A percentile compares a stretch with the other conserved stretches of the same genome.
These are phyloP conservation scores for Ardeotis arabs DNA, from an alignment of 2,113 vertebrate species.

Conservation along the genomic window DNA sequence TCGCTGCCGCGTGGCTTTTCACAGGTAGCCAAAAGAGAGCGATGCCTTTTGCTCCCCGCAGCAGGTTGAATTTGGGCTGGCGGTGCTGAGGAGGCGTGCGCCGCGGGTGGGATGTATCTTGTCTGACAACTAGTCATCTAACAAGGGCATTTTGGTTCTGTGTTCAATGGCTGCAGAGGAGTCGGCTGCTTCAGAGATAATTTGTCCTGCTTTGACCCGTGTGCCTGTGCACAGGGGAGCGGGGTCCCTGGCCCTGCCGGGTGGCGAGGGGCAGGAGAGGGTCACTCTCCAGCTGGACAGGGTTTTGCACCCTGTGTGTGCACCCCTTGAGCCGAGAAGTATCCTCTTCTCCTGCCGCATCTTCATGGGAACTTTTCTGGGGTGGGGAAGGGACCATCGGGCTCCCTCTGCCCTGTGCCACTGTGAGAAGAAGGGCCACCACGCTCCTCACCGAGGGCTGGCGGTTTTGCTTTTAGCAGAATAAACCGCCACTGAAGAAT, in stretches of 20 bases:
- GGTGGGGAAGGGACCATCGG: not conserved
- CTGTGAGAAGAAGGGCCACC: not conserved
- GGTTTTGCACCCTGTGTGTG: not conserved
- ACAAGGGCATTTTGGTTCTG: not conserved
- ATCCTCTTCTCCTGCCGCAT: rapidly evolving
- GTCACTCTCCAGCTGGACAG: not conserved
- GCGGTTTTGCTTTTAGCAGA: not conserved
- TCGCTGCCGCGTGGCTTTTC: rapidly evolving
- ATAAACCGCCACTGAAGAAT: not conserved
- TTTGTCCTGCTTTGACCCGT: not conserved
- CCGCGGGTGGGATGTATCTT: not conserved
- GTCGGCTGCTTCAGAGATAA: not conserved
- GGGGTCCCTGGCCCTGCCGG: rapidly evolving
- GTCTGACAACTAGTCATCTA: slow-evolving; percentile 24
- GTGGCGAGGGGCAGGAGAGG: not conserved
- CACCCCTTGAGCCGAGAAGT: not conserved
- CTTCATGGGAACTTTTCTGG: not conserved
- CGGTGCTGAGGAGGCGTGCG: not conserved
- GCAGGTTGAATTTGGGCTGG: not conserved
- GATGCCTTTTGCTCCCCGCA: not conserved
- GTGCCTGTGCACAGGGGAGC: rapidly evolving
- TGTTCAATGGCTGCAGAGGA: not conserved
- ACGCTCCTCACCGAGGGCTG: rapidly evolving
- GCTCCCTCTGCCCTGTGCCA: not conserved
- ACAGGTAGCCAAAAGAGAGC: not conserved